Evolutionary conservation across 2,888 invertebrate genomes (phyloP).

Genomic region (Sycophila texana): DNA sequence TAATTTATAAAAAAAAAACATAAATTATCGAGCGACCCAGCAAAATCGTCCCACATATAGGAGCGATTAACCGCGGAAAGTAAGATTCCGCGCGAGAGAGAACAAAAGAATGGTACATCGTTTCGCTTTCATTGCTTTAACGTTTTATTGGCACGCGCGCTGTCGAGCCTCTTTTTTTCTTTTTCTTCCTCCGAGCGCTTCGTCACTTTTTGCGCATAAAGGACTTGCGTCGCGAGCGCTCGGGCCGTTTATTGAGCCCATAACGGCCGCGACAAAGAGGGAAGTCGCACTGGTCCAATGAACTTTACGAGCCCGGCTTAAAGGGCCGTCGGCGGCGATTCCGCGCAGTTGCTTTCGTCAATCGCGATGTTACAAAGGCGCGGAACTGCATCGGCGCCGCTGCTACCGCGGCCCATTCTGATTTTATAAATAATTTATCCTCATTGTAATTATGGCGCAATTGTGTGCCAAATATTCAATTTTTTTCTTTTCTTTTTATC

Average conservation of each 20-base stretch:
- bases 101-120: background rate
- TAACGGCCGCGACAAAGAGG: slow-evolving; percentile 62
- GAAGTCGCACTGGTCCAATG: slow-evolving; percentile 64
- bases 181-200: background rate
- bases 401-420: background rate
- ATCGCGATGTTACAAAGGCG: slow-evolving; percentile 47
- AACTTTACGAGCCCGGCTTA: slow-evolving; percentile 62
- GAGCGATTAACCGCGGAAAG: too few relatives aligned
- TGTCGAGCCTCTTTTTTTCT: slow-evolving; percentile 10
- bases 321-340: slow-evolving; percentile 50
- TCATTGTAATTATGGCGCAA: too few relatives aligned
- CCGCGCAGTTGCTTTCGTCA: slow-evolving; percentile 48
- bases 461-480: too few relatives aligned
- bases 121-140: slow-evolving; percentile 11
- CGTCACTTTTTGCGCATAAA: background rate
- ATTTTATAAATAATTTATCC: slow-evolving; percentile 33
- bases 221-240: background rate
- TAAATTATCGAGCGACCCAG: too few relatives aligned
- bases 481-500: too few relatives aligned
- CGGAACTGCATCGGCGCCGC: background rate
- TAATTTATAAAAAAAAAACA: too few relatives aligned
- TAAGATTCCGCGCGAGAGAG: background rate
- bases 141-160: slow-evolving; percentile 10
- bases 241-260: slow-evolving; percentile 49
- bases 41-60: too few relatives aligned